Evolutionary conservation across 2,797 vertebrate genomes (phyloP), one percentile per base, ranked within the genome.

Genomic region (Peromyscus attwateri): DNA sequence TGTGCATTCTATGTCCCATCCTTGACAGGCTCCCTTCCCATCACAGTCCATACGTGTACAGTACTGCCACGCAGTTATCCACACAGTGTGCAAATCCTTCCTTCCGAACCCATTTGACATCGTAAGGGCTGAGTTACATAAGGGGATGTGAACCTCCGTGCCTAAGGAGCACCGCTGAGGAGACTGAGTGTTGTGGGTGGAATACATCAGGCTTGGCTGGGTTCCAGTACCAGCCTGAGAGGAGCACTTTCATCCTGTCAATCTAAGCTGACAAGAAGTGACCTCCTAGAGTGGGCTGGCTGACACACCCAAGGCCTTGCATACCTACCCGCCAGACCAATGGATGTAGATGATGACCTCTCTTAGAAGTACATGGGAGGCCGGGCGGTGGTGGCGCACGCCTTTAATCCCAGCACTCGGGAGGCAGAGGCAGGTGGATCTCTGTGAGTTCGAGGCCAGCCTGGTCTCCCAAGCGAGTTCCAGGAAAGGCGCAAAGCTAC

Each of bases 91-190:
- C 87, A 81, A 87, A 77, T 34, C 2, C 55, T 87, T 91, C 7
- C 6, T 82, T 95, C 40, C 77, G 25, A 95, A 88, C 55, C 71
- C 75, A 66, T 92, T 91, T n/a, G 27, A 40, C 31, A 62, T 52
- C 3, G 3, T 37, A 89, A 95, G 70, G 64, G 34, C 49, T 83
- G 80, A 76, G 34, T 87, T 76, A 71, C 12, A 0, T 55, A 87
- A 93, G 49, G 49, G 43, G 16, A 71, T 60, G 0, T 81, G 77
- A 73, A 87, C 71, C 43, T 92, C 77, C n/a, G 27, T 87, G 43
- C 70, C 49, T 76, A 40, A 46, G 37, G 46, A 87, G 31, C 64
- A 49, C n/a, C 19, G 23, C 64, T 92, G 68, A 57, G 37, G 64
- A 83, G 62, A 64, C 40, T 37, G 23, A 5, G 16, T 71, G 29